Percentiles rank a stretch among this genome's conserved stretches.
These are phyloP conservation scores for Microtus agrestis DNA, from an alignment of 2,797 vertebrate species.

Conservation along the genomic window DNA sequence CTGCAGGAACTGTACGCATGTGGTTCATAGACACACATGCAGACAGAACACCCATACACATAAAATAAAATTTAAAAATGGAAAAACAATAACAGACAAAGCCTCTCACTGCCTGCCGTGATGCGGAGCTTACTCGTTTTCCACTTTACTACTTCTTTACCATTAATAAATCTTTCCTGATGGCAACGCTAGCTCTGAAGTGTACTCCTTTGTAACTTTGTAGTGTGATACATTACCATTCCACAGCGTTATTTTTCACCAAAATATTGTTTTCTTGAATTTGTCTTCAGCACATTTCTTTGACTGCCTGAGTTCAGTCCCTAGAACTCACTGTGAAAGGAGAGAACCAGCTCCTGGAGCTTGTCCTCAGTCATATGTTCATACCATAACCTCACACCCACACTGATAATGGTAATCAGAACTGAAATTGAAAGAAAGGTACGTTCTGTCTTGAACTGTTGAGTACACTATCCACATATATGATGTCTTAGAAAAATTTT, in stretches of 20 bases:
- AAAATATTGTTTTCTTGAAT: background rate
- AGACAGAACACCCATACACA: background rate
- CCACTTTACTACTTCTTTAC: background rate
- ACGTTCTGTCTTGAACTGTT: background rate
- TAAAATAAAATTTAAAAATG: background rate
- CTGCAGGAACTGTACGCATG: too few species aligned
- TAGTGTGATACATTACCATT: background rate
- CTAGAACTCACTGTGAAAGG: background rate
- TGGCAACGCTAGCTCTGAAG: background rate
- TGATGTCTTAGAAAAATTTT: background rate
- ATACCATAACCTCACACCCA: background rate
- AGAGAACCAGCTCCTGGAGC: background rate
- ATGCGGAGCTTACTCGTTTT: background rate
- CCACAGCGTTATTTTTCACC: background rate
- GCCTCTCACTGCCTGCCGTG: background rate
- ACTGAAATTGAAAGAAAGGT: background rate
- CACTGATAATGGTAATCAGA: background rate
- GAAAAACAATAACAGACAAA: too few species aligned
- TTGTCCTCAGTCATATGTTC: background rate
- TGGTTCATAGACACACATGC: background rate
- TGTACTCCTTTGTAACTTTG: background rate
- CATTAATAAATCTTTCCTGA: background rate
- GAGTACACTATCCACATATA: background rate
- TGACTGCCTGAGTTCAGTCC: background rate
- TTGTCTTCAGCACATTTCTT: background rate